Evolutionary conservation across 2,797 vertebrate species (phyloP).

Genomic region (Hemitrygon akajei): DNA sequence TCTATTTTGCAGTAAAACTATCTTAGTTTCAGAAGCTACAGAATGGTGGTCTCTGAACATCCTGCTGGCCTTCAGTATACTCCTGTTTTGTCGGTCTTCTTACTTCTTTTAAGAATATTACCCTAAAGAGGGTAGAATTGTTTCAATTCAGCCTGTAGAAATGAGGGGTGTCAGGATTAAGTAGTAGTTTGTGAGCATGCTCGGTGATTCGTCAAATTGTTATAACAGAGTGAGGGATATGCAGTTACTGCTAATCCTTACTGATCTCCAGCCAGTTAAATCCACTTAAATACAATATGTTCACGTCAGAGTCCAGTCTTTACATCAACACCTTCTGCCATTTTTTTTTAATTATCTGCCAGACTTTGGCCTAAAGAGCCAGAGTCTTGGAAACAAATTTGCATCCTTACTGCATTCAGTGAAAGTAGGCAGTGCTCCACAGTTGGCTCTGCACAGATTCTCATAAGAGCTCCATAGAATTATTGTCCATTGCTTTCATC

Average conservation of each 20-base stretch:
- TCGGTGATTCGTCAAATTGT: neutral
- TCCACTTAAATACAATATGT: neutral
- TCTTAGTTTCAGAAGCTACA: neutral
- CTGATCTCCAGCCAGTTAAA: neutral
- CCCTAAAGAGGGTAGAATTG: neutral
- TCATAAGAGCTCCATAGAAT: neutral
- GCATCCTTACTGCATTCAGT: neutral
- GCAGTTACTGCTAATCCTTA: neutral
- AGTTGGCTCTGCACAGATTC: neutral
- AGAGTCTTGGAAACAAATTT: neutral
- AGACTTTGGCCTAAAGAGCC: neutral
- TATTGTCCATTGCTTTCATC: neutral
- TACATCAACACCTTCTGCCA: neutral
- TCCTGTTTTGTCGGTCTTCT: neutral
- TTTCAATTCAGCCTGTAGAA: neutral
- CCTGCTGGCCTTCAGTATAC: neutral
- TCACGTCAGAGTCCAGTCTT: neutral
- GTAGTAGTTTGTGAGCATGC: conserved; percentile 13
- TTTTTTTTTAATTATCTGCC: neutral
- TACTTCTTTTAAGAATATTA: neutral
- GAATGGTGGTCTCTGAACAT: too few species aligned
- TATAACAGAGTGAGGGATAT: conserved; percentile 9
- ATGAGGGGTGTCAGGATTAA: neutral
- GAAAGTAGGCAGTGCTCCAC: neutral
- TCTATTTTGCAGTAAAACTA: neutral